phyloP scores from a whole-genome alignment of 1,140 invertebrate species.

The Nylanderia fulva region DNA sequence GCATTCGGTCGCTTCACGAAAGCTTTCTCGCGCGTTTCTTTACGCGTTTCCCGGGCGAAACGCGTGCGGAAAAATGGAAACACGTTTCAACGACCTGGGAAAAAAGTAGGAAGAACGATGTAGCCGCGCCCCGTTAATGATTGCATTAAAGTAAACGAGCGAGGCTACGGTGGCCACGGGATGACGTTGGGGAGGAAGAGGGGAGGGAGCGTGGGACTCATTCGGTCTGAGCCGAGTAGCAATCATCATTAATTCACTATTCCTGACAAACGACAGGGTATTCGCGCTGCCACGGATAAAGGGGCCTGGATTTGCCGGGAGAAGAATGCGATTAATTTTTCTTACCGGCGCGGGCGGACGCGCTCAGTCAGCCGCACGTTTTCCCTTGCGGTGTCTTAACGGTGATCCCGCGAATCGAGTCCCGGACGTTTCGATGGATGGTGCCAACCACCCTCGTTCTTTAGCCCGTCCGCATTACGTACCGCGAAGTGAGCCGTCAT shows the following conservation, averaged over 20 bases:
- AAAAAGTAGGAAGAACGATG: constrained; percentile 55
- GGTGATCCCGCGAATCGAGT: constrained; percentile 71
- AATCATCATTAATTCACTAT: constrained; percentile 84
- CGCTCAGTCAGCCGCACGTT: constrained; percentile 77
- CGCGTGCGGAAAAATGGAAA: constrained; percentile 62
- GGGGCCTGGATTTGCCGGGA: constrained; percentile 78
- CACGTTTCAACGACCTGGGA: constrained; percentile 46
- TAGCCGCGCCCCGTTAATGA: constrained; percentile 69
- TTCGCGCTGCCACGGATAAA: constrained; percentile 82
- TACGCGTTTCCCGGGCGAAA: not conserved
- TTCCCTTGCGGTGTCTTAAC: constrained; percentile 71
- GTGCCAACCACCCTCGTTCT: constrained; percentile 67
- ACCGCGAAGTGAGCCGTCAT: constrained; percentile 34
- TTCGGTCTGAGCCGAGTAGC: constrained; percentile 76
- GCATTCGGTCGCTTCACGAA: constrained; percentile 31
- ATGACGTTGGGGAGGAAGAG: constrained; percentile 40
- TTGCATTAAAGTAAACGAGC: constrained; percentile 82
- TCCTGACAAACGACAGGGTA: constrained; percentile 83
- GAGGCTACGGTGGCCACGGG: constrained; percentile 22
- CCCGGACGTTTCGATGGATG: constrained; percentile 70
- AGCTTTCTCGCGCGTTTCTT: constrained; percentile 19
- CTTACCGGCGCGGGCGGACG: constrained; percentile 75
- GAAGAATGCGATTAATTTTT: constrained; percentile 84
- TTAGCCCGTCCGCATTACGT: constrained; percentile 39
- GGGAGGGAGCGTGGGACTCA: constrained; percentile 70